These are phyloP conservation scores for Galerucella pusilla DNA, from an alignment of 2,888 invertebrate genomes.

Conservation along the genomic window DNA sequence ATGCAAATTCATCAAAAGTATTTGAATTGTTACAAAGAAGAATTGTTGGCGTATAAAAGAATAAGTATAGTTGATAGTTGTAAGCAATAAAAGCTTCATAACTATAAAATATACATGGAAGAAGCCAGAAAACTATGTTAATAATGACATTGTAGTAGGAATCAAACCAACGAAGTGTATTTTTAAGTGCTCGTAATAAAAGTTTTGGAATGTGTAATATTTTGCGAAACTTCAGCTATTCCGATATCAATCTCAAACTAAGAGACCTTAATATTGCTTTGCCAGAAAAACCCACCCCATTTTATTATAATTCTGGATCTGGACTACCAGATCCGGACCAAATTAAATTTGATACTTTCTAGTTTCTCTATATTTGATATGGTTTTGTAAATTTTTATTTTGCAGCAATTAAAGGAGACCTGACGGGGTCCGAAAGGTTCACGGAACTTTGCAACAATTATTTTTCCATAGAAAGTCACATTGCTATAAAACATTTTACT, in stretches of 20 bases:
- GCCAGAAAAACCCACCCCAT: conserved; percentile 18
- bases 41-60: neutral
- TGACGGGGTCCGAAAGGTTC: too few relatives aligned
- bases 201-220: conserved; percentile 21
- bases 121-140: conserved; percentile 31
- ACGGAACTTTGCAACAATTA: too few relatives aligned
- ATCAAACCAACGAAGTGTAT: conserved; percentile 16
- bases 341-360: too few relatives aligned
- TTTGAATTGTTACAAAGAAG: neutral
- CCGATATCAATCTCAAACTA: conserved; percentile 24
- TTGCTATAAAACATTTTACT: too few relatives aligned
- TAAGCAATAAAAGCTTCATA: neutral
- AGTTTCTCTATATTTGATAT: too few relatives aligned
- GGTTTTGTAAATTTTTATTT: too few relatives aligned
- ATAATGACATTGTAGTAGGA: conserved; percentile 16
- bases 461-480: too few relatives aligned
- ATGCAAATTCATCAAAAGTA: neutral
- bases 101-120: conserved; percentile 28
- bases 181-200: conserved; percentile 31
- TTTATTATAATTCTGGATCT: conserved; percentile 3
- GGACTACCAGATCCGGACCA: neutral
- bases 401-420: too few relatives aligned
- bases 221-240: conserved; percentile 18
- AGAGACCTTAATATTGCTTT: conserved; percentile 21
- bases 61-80: neutral